Base-by-base conservation (phyloP, 2,888 invertebrate genomes). In the Ernsta delagoae region DNA sequence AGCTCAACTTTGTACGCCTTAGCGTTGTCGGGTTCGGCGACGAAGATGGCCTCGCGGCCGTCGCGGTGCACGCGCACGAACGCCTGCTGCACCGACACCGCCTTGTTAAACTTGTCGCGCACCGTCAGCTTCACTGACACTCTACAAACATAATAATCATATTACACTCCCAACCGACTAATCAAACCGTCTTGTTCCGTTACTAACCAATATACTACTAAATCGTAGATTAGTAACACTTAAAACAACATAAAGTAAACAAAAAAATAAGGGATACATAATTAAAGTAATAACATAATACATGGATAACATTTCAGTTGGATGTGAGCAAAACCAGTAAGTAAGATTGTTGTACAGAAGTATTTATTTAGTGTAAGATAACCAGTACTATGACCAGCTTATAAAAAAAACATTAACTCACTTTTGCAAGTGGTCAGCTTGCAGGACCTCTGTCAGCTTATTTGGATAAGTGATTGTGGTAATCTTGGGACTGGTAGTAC, bases 351-450 rank as follows among this genome's bases (percentile, higher is more conserved):
- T 16, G 16, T 16, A 16, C 16, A 16, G 16, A 16, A 16, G 16
- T 16, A 16, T 16, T 16, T 16, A 16, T 16, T 16, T 16, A 16
- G 16, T 16, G 16, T 16, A 16, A 16, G 16, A 16, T 16, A 16
- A 16, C 16, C 16, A 16, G 16, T 16, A 16, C 16, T 8, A 41
- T 41, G 41, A 41, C 41, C 9, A 8, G 41, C 41, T 8, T 9
- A 41, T 41, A 41, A 9, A 1, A 8, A 8, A 56, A 16, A 1
- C 16, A 16, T 34, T 31, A 34, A 85, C 90, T 89, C 73, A 94
- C 92, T 97, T 98, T 87, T 99, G 99, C 78, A 98, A 96, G 75
- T 96, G 96, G 90, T 99, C 99, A 5, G 98, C 98, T 77, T 97
- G 96, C 16, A 99, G 89, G 8, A 94, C 91, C 57, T 95, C 94